Evolutionary conservation across 2,797 vertebrate species (phyloP), one percentile per base, ranked within the genome.

Genomic region (Chelmon rostratus): DNA sequence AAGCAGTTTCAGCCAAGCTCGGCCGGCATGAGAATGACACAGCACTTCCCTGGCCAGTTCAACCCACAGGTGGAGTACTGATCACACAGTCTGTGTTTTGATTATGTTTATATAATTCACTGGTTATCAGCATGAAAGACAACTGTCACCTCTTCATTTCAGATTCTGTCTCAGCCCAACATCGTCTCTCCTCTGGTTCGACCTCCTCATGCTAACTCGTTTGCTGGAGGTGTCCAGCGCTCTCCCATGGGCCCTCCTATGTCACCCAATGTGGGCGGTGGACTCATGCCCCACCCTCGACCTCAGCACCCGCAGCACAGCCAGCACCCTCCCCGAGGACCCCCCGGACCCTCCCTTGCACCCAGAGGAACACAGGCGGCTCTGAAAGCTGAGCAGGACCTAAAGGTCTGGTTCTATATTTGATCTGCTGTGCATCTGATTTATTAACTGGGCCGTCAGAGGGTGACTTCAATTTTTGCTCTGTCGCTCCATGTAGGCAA

Each of bases 161-260:
- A 99, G 98, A 98, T 99, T 83, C 93, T 99, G 92, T 98, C 97
- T 88, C 98, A 99, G 92, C 97, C 98, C 92, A 99, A 97, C 94
- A 96, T 98, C 71, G 97, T 99, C 84, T 97, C 97, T 91, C 97
- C 98, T 83, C 94, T 98, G 94, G 96, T 99, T 78, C 96, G 98
- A 91, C 96, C 97, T 87, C 96, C 97, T 91, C 97, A 98, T 87
- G 94, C 96, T 77, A 98, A 98, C 94, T 97, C 97, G 37, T 99
- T 98, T 92, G 96, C 96, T 84, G 96, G 96, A 53, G 97, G 97
- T 68, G 93, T 98, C 86, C 97, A 98, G 95, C 96, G 98, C 86
- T 97, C 97, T 70, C 91, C 97, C 21, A 92, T 98, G 97, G 97
- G 95, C 71, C 96, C 96, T 67, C 96, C 93, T 2, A 95, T 96